phyloP scores from a whole-genome alignment of 1,140 invertebrate species.

The Ceratina calcarata region DNA sequence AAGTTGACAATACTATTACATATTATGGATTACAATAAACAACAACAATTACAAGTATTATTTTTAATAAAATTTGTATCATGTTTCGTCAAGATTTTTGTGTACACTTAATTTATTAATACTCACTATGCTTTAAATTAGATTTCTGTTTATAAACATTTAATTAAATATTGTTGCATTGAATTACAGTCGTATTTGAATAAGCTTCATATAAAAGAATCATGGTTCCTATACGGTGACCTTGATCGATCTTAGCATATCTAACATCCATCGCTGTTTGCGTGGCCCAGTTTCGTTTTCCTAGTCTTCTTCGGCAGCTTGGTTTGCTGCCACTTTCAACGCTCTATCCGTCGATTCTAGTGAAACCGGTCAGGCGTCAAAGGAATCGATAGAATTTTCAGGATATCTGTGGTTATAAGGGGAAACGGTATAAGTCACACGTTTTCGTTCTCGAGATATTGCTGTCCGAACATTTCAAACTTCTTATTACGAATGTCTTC shows the following conservation, averaged over 20 bases:
- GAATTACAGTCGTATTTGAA: too few species aligned
- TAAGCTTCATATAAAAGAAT: background rate
- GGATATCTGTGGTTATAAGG: too few species aligned
- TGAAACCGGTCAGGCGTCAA: background rate
- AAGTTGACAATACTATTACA: background rate
- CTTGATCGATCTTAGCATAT: slow-evolving; percentile 28
- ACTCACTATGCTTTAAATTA: too few species aligned
- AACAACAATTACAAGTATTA: background rate
- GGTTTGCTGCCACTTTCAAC: slow-evolving; percentile 3
- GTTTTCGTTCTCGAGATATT: too few species aligned
- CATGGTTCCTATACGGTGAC: slow-evolving; percentile 1
- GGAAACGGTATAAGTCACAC: too few species aligned
- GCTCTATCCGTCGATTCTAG: background rate
- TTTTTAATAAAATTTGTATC: background rate
- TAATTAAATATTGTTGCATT: too few species aligned
- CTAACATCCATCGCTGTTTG: slow-evolving; percentile 9
- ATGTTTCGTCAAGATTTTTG: too few species aligned
- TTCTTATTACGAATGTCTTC: too few species aligned
- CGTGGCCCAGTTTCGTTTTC: slow-evolving; percentile 26
- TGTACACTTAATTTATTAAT: too few species aligned
- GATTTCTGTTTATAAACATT: too few species aligned
- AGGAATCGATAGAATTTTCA: too few species aligned
- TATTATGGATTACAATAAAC: background rate
- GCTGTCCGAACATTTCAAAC: too few species aligned
- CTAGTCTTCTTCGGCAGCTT: slow-evolving; percentile 6